Evolutionary conservation across 2,797 vertebrate genomes (phyloP), one percentile per base, ranked within the genome.

Genomic region (Enteromius afrohamiltoni): DNA sequence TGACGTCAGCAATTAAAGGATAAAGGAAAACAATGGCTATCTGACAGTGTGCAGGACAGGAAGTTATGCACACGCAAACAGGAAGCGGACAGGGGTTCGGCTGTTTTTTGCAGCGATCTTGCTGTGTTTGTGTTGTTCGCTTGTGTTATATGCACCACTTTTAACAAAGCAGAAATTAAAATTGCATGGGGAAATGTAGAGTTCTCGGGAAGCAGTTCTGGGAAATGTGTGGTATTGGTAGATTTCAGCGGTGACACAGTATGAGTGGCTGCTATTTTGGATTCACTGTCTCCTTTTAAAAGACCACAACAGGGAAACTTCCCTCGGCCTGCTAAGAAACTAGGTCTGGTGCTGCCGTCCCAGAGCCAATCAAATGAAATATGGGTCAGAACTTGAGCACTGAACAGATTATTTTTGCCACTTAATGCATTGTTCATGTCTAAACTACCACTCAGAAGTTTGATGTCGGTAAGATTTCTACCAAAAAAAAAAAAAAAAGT

Each of bases 301-400:
- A 77, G 58, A 62, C 23, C 81, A 67, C 64, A 76, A 29, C 10
- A 62, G 85, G 74, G 83, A 67, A 80, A 17, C 21, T 84, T 83
- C 85, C 85, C 23, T 70, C 64, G 60, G 74, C 70, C 77, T 85
- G 62, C 47, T 8, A 21, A 74, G 85, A 88, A 87, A 86, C 45
- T 65, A 86, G 85, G 83, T 79, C 86, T 80, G 26, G 29, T 51
- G 68, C 11, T 53, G 64, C 69, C 86, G 89, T 87, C 87, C 84
- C 83, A 88, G 86, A 91, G 88, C 87, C 86, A 88, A 92, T 91
- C 86, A 90, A 65, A 85, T 42, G 13, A 60, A 79, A 88, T 85
- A 83, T 89, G 85, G 91, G 90, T 87, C 90, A 77, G 23, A 64
- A 64, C 75, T 11, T 26, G 7, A 21, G 42, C 34, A 67, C 34